Base-by-base conservation (phyloP, 2,113 vertebrate species). In the Rhinoderma darwinii region DNA sequence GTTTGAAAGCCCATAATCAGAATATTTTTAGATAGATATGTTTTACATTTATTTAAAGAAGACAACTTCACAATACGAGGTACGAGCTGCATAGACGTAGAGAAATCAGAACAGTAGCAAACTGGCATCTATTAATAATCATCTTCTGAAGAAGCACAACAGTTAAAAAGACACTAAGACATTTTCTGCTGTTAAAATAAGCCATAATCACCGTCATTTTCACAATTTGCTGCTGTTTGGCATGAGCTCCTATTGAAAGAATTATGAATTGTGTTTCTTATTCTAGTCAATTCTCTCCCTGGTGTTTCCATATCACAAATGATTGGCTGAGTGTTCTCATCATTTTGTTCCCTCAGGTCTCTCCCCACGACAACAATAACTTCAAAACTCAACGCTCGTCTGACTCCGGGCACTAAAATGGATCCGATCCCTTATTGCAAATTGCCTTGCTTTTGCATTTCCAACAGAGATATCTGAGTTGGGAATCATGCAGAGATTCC, bases 391-490 rank as follows among this genome's bases (percentile, higher is more conserved):
- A 82, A 87, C 61, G 77, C 78, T 87, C 30, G 41, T 66, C 70
- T 87, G 78, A 82, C 68, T 78, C 47, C 18, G 59, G 74, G 43
- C 74, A 50, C 68, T 87, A 82, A 87, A 75, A 87, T 74, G 78
- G 30, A 87, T 82, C 70, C 61, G 43, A 82, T 87, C 68, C 86
- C 78, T 82, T 87, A 68, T 74, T 87, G 79, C 77, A 87, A 87
- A 87, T 82, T 87, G 68, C 86, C 37, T 82, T 82, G 66, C 50
- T 70, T 63, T 27, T 43, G 44, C 47, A 10, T 73, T 86, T 82
- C 35, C 68, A 73, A 87, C 79, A 87, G 86, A 82, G 86, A 87
- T 87, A 87, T 87, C 86, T 75, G 68, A 75, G 37, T 82, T 74
- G 56, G 66, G 66, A 86, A 87, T 87, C 78, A 54, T 82, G 70